Conservation (phyloP, 2,113 vertebrate genomes). For the Notarius quadriscutis region DNA sequence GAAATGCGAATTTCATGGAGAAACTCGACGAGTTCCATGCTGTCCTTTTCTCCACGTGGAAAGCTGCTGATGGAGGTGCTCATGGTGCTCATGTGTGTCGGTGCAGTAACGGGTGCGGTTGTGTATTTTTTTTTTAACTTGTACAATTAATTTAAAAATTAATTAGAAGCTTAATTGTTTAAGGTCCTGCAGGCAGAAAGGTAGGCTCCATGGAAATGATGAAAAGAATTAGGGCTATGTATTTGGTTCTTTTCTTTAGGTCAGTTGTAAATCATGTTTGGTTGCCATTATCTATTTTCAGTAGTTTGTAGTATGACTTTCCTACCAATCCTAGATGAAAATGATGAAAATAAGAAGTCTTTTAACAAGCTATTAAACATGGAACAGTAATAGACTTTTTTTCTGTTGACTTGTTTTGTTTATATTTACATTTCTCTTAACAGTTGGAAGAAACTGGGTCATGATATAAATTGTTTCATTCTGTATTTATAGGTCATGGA, state of each 20-base stretch:
- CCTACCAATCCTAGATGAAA: background rate
- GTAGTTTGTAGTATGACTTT: background rate
- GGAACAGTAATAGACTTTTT: background rate
- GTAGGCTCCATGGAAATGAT: background rate
- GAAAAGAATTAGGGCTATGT: background rate
- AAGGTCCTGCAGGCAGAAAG: background rate
- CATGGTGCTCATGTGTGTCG: constrained; percentile 75
- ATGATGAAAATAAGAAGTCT: background rate
- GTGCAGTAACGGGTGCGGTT: constrained; percentile 69
- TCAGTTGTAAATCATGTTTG: background rate
- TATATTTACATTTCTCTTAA: background rate
- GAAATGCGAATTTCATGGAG: background rate
- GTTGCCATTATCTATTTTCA: background rate
- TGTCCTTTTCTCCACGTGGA: constrained; percentile 27
- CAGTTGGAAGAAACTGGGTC: background rate
- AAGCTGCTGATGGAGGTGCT: constrained; percentile 69
- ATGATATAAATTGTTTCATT: background rate
- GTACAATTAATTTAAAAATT: background rate
- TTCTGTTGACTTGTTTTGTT: background rate
- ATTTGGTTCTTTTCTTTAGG: background rate
- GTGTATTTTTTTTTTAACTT: background rate
- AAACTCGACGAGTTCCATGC: constrained; percentile 49
- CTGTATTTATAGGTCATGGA: background rate
- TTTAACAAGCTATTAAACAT: background rate
- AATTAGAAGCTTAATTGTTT: background rate